Percentiles rank a stretch among this genome's conserved stretches.
Evolutionary conservation across 2,113 vertebrate genomes (phyloP).

Genomic region (Microcebus lehilahytsara): DNA sequence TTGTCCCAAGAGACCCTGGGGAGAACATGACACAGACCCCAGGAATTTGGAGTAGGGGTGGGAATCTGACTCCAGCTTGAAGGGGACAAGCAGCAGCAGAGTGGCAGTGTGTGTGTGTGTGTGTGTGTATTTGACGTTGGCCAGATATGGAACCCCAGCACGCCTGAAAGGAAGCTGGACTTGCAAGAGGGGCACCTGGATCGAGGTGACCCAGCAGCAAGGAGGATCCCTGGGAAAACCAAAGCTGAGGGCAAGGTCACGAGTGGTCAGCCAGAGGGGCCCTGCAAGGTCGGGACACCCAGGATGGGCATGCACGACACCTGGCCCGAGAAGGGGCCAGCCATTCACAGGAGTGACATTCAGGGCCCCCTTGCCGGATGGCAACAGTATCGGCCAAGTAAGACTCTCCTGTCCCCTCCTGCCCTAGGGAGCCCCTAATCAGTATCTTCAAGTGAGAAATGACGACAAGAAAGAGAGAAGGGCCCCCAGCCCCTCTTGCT

Average conservation of each 20-base stretch:
- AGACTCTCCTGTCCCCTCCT: neutral
- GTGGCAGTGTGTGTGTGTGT: too few relatives aligned
- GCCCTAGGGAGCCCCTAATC: neutral
- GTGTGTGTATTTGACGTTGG: neutral
- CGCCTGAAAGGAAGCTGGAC: neutral
- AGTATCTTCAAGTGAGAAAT: neutral
- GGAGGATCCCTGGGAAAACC: neutral
- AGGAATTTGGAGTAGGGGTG: neutral
- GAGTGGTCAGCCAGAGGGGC: neutral
- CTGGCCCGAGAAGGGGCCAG: neutral
- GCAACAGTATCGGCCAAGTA: too few relatives aligned
- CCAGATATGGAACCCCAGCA: neutral
- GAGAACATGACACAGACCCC: neutral
- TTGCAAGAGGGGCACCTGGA: neutral
- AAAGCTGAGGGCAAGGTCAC: neutral
- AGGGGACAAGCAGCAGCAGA: neutral
- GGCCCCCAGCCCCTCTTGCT: neutral
- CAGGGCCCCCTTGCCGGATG: neutral
- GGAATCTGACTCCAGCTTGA: neutral
- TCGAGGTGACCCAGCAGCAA: neutral
- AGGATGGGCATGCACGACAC: rapidly evolving
- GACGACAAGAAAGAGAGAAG: neutral
- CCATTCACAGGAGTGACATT: rapidly evolving
- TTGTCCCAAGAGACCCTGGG: neutral
- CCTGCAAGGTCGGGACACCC: neutral